Conservation (phyloP, 2,888 invertebrate species). For the Lochmaea capreae region DNA sequence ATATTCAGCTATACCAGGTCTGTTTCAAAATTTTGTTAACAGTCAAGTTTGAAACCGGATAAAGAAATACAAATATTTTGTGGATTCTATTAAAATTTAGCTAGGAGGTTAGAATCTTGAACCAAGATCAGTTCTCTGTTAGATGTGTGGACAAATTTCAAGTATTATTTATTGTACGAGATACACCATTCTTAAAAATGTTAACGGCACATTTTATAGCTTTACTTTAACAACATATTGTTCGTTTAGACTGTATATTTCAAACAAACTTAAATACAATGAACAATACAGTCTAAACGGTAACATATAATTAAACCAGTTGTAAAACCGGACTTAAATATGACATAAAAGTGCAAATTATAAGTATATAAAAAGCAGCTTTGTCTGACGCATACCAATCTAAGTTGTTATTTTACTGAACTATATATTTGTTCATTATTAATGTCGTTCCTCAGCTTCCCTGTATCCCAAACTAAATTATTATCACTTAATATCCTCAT, state of each 20-base stretch:
- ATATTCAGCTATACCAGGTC: background rate
- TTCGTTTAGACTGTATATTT: conserved; percentile 21
- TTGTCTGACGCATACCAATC: conserved; percentile 2
- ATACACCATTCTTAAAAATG: conserved; percentile 15
- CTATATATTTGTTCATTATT: background rate
- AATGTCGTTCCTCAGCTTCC: too few relatives aligned
- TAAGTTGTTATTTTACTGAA: background rate
- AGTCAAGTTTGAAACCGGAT: too few relatives aligned
- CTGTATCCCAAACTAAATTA: too few relatives aligned
- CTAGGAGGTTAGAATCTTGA: background rate
- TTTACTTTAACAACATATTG: conserved; percentile 18
- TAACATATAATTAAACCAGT: conserved; percentile 23
- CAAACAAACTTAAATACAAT: conserved; percentile 16
- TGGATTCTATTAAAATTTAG: too few relatives aligned
- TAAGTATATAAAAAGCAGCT: conserved; percentile 18
- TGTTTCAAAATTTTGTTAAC: too few relatives aligned
- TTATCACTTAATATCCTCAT: too few relatives aligned
- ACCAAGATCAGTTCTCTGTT: background rate
- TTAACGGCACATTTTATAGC: conserved; percentile 18
- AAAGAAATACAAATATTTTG: too few relatives aligned
- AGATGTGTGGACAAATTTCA: conserved; percentile 8
- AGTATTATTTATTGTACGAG: conserved; percentile 12
- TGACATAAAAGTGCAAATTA: conserved; percentile 24
- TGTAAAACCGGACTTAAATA: conserved; percentile 21
- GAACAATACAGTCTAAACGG: conserved; percentile 28